These are phyloP conservation scores for Idaea biselata DNA, from an alignment of 2,888 invertebrate genomes.

Conservation along the genomic window DNA sequence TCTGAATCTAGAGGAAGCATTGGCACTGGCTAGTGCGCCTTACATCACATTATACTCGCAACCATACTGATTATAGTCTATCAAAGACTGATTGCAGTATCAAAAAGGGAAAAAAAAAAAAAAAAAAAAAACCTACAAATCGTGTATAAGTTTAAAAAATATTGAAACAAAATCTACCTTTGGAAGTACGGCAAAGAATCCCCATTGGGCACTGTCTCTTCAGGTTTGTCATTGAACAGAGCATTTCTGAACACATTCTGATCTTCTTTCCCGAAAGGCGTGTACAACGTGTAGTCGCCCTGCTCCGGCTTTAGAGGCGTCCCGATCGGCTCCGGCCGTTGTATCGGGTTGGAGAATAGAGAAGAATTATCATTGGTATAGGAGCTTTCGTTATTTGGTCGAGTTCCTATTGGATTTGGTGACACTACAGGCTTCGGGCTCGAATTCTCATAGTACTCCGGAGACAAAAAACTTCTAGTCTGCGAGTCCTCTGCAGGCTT, in stretches of 20 bases:
- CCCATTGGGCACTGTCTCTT: conserved; percentile 48
- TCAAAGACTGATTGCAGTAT: too few relatives aligned
- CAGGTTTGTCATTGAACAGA: conserved; percentile 56
- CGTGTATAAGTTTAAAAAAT: too few relatives aligned
- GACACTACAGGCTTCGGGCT: conserved; percentile 60
- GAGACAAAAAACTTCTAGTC: conserved; percentile 54
- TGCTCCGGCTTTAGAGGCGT: conserved; percentile 36
- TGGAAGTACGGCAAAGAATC: conserved; percentile 72
- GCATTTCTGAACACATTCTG: conserved; percentile 66
- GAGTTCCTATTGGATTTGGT: conserved; percentile 69
- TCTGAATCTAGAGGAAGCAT: too few relatives aligned
- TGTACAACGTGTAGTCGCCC: conserved; percentile 28
- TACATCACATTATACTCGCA: too few relatives aligned
- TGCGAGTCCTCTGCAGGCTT: conserved; percentile 57
- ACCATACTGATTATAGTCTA: too few relatives aligned
- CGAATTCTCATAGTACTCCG: conserved; percentile 54
- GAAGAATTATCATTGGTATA: conserved; percentile 49
- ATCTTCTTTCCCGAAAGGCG: conserved; percentile 49
- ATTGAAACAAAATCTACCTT: conserved; percentile 21
- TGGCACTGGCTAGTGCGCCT: too few relatives aligned
- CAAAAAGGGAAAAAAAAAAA: too few relatives aligned
- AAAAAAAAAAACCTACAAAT: too few relatives aligned
- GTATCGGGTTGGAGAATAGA: conserved; percentile 55
- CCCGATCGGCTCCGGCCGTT: conserved; percentile 61
- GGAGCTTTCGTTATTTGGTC: conserved; percentile 49